Conservation (phyloP, 2,888 invertebrate species). For the Eupithecia dodoneata region DNA sequence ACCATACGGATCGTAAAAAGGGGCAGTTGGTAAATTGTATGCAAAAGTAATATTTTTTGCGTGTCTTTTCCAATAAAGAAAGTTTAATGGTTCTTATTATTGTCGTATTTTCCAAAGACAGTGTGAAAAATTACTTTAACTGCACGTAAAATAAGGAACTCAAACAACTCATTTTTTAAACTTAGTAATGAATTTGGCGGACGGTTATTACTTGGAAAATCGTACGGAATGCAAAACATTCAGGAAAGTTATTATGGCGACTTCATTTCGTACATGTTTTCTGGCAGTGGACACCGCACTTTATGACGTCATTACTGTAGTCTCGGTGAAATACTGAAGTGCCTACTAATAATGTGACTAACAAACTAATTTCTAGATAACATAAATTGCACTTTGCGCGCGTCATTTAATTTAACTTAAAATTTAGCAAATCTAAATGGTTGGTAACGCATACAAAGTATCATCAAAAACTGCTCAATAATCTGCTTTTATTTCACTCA, state of each 20-base stretch:
- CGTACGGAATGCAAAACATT: slow-evolving; percentile 28
- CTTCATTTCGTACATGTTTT: slow-evolving; percentile 20
- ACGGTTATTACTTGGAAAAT: slow-evolving; percentile 6
- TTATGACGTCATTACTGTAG: slow-evolving; percentile 19
- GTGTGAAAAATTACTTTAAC: too few relatives aligned
- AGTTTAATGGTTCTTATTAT: slow-evolving; percentile 26
- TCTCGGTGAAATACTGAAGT: slow-evolving; percentile 2
- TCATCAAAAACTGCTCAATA: neutral
- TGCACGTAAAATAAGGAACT: neutral
- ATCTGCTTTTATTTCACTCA: neutral
- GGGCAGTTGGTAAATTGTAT: slow-evolving; percentile 40
- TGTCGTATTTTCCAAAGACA: too few relatives aligned
- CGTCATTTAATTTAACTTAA: neutral
- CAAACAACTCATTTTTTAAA: neutral
- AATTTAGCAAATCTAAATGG: neutral
- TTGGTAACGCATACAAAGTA: neutral
- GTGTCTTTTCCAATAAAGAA: slow-evolving; percentile 43
- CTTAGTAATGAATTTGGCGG: slow-evolving; percentile 5
- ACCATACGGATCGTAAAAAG: slow-evolving; percentile 27
- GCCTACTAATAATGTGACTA: neutral
- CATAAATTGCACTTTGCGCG: neutral
- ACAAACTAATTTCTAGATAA: neutral
- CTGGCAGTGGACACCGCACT: slow-evolving; percentile 34
- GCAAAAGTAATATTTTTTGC: slow-evolving; percentile 49
- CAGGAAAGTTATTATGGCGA: slow-evolving; percentile 15